Conservation (phyloP, 1,140 invertebrate species). For the Drosophila quadrilineata region DNA sequence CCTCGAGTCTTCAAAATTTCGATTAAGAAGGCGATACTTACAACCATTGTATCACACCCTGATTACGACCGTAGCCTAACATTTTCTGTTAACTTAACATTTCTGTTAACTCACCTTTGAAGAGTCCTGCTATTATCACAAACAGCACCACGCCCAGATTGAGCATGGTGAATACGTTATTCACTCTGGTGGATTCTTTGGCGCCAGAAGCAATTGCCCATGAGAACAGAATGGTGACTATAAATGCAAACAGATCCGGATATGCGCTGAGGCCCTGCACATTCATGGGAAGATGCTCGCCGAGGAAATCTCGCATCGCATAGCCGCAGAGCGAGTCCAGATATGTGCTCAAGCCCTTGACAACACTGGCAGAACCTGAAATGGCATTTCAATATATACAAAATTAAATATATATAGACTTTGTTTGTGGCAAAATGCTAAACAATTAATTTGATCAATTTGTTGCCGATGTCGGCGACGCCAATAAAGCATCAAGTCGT, state of each 20-base stretch:
- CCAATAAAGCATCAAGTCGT: no score
- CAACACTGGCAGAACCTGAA: conserved; percentile 93
- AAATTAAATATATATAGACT: not conserved
- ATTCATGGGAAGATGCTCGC: conserved; percentile 86
- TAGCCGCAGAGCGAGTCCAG: conserved; percentile 90
- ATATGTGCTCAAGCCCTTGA: conserved; percentile 94
- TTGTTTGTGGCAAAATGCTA: conserved; percentile 14
- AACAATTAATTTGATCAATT: conserved; percentile 58
- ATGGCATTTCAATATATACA: not conserved
- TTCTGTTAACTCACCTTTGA: conserved; percentile 86
- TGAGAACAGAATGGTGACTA: conserved; percentile 86
- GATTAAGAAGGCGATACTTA: no score
- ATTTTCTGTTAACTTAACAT: not conserved
- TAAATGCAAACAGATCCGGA: conserved; percentile 91
- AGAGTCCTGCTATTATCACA: conserved; percentile 91
- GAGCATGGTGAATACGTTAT: conserved; percentile 93
- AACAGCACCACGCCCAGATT: conserved; percentile 92
- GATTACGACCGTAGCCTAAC: no score
- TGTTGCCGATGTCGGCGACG: conserved; percentile 23
- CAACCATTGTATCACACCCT: no score
- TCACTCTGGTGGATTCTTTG: conserved; percentile 93
- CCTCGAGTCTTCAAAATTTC: no score
- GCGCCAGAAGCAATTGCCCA: conserved; percentile 90
- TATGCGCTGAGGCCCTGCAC: conserved; percentile 88
- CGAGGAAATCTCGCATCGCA: conserved; percentile 87